Base-by-base conservation (phyloP, 2,888 invertebrate species). In the Drosophila dives region DNA sequence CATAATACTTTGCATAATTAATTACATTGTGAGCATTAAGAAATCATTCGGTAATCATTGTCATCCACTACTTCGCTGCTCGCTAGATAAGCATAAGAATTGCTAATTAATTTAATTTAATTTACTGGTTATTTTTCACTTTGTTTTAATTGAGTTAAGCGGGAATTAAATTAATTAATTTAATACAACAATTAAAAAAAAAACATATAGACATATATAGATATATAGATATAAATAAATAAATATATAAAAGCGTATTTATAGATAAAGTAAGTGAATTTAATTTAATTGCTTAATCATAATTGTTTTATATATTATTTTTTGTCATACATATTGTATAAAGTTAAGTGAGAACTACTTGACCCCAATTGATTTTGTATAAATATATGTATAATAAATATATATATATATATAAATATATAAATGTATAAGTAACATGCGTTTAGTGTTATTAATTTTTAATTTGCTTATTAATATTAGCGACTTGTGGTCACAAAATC, bases 381-480 rank as follows among this genome's bases (percentile, higher is more conserved):
- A 6, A 29, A 29, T 29, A 29, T 29, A 29, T 34, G 5, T 29
- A 29, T 29, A 6, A 0, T n/a, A n/a, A 3, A 36, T 15, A 36
- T 7, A 36, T 7, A 17, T 2, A 36, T 15, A 36, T 7, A 11
- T 15, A 36, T 38, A 7, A 7, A 32, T 32, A 32, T 32, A 32
- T 32, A 32, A 32, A 26, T 49, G 1, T 20, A 45, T 45, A 10
- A 10, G 26, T 26, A 17, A 17, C 5, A 26, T 23, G 2, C 12
- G n/a, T n/a, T 50, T 17, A 29, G n/a, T 38, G n/a, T 23, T 23
- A n/a, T 58, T 40, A 53, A 20, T 54, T 48, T n/a, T 64, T 53
- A 40, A 55, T 34, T 20, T 38, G 60, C 72, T 72, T 56, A 64
- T 32, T 61, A 53, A 17, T 53, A 68, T 69, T 74, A 75, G 49